These are phyloP conservation scores for Triplophysa rosa DNA, from an alignment of 2,113 vertebrate species.

Conservation along the genomic window DNA sequence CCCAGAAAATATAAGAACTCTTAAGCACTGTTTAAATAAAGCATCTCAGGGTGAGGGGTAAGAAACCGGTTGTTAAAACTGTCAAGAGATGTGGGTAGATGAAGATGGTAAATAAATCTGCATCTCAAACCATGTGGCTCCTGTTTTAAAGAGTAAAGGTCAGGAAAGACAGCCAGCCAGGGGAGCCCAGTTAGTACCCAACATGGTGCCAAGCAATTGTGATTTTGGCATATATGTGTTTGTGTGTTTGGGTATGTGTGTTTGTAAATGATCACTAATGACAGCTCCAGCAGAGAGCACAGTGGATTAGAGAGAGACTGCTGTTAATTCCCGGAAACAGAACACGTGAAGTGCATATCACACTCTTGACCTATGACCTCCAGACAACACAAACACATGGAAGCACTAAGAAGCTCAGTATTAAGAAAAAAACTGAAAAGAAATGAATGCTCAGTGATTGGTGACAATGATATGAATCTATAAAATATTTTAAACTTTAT, in stretches of 20 bases:
- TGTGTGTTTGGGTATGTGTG: background rate
- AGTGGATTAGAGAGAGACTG: slow-evolving; percentile 3
- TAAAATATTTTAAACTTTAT: too few species aligned
- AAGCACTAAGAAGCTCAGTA: background rate
- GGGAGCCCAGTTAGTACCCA: slow-evolving; percentile 1
- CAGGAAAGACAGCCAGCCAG: background rate
- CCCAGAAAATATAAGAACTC: too few species aligned
- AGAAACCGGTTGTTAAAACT: too few species aligned
- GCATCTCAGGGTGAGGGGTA: too few species aligned
- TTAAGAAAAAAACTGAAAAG: background rate
- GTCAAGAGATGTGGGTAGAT: background rate
- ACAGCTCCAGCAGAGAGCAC: slow-evolving; percentile 11
- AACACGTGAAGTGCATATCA: background rate
- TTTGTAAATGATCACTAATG: background rate
- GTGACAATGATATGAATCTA: background rate
- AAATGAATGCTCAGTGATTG: background rate
- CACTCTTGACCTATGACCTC: slow-evolving; percentile 4
- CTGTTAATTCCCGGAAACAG: background rate
- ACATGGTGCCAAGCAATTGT: slow-evolving; percentile 7
- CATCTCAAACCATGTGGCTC: background rate
- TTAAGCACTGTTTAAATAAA: too few species aligned
- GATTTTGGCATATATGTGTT: background rate
- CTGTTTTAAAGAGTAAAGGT: slow-evolving; percentile 8
- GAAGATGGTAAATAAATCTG: background rate
- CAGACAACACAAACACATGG: background rate